Evolutionary conservation across 2,113 vertebrate genomes (phyloP).

Genomic region (Uropsilus gracilis): DNA sequence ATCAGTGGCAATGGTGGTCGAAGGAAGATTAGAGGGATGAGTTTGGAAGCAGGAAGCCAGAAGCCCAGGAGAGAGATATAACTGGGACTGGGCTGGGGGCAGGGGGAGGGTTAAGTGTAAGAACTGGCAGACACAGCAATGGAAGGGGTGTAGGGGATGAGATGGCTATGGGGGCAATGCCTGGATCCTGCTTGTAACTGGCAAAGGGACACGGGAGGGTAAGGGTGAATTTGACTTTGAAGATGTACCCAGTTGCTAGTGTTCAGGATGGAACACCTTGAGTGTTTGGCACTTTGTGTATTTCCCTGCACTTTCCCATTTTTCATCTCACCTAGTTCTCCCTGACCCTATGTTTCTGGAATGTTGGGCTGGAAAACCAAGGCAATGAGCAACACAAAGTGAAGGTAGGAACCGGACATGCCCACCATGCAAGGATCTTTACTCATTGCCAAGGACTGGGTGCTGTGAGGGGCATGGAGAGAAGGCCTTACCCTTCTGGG

Average conservation of each 20-base stretch:
- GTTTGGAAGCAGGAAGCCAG: background rate
- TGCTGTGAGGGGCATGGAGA: background rate
- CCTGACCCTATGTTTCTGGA: background rate
- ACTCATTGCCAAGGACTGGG: background rate
- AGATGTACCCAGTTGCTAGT: background rate
- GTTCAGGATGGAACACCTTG: background rate
- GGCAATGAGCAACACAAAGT: background rate
- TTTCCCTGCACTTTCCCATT: background rate
- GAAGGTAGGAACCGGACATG: background rate
- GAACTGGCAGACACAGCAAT: no score
- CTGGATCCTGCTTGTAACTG: background rate
- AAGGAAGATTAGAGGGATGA: background rate
- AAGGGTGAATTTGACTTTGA: background rate
- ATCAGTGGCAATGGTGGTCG: no score
- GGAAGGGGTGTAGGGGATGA: background rate
- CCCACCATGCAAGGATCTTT: background rate
- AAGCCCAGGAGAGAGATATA: background rate
- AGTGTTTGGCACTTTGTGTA: accelerated
- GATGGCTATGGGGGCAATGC: no score
- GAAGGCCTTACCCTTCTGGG: constrained; percentile 85
- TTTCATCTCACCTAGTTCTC: background rate
- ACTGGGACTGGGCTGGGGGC: background rate
- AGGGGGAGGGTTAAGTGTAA: no score
- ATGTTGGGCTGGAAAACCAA: background rate
- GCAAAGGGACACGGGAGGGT: background rate